Evolutionary conservation across 2,113 vertebrate genomes (phyloP), one percentile per base, ranked within the genome.

Genomic region (Dendropsophus ebraccatus): DNA sequence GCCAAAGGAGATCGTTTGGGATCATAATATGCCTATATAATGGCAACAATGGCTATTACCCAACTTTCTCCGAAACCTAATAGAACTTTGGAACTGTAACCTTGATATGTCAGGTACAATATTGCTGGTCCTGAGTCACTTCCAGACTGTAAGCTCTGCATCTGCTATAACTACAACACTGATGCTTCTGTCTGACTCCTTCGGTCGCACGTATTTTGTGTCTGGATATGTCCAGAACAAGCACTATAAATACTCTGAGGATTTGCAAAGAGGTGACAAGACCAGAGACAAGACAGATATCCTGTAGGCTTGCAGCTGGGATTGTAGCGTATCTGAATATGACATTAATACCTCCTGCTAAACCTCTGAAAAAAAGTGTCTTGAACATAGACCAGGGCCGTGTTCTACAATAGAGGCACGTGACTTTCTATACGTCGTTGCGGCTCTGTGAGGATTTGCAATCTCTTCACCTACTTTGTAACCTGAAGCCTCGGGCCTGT

Each of bases 271-370:
- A 41, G 35, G 62, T 84, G 82, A 84, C 70, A 74, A 37, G 50
- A 52, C 32, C 35, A 16, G 74, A 79, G 62, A 52, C 37, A 69
- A 70, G n/a, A 77, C 75, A 86, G 84, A 86, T 86, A 86, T 86
- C 76, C 84, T 86, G 76, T 56, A 45, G 14, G 23, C 49, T 56
- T 49, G 28, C 84, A 80, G 76, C 75, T 58, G 76, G 12, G 32
- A 72, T 79, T 8, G 50, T 50, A 56, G 47, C 32, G 79, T 54
- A 65, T 65, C 30, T 85, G 28, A 86, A 67, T 86, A 72, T 25
- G 62, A 80, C 75, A 86, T 80, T 79, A 86, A 79, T 80, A 30
- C 30, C 50, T 79, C n/a, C 47, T 86, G 84, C 49, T 79, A 16
- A 76, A 85, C 37, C 50, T 41, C 30, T 70, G 28, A 70, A 75